Base-by-base conservation (phyloP, 2,113 vertebrate species). In the Microtus ochrogaster region DNA sequence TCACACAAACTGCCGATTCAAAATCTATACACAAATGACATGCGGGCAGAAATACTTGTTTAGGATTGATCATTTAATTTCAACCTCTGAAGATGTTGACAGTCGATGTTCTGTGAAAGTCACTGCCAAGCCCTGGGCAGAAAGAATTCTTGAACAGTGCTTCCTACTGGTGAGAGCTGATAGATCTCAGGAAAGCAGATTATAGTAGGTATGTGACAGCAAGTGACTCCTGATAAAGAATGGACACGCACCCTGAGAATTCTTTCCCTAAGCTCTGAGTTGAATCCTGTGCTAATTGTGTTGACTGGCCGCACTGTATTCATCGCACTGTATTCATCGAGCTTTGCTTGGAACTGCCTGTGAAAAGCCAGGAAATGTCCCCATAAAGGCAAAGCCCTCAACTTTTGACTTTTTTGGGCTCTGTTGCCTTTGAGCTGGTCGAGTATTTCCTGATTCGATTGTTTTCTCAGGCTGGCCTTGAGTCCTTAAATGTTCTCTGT, bases 401-500 rank as follows among this genome's bases (percentile, higher is more conserved):
- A n/a, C 94, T 95, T 90, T 95, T 90, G 87, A 95, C 81, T 94
- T 96, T 94, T 97, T 89, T 61, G 92, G 81, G 28, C 81, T 82
- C 7, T 55, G 74, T 96, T 94, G 94, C 96, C 63, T 95, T 94
- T 30, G 26, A 66, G 49, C 79, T 90, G 87, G 93, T 78, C 68
- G 89, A 96, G 81, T 92, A 79, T 97, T 98, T 98, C 97, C 97
- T 98, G 97, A 89, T 92, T 83, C 0, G 3, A 87, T 97, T 97
- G 95, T 98, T 98, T 98, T 97, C 86, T 81, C 77, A 95, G 70
- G 92, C 92, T 96, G 97, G 92, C 97, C 96, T 95, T 96, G 93
- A 94, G 77, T 96, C 84, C 92, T 97, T 92, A 89, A 68, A 92
- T 97, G 96, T 96, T 97, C 73, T 94, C 97, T 96, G 82, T 97